These are phyloP conservation scores for Platerodrilus igneus DNA, from an alignment of 2,888 invertebrate genomes.

Conservation along the genomic window DNA sequence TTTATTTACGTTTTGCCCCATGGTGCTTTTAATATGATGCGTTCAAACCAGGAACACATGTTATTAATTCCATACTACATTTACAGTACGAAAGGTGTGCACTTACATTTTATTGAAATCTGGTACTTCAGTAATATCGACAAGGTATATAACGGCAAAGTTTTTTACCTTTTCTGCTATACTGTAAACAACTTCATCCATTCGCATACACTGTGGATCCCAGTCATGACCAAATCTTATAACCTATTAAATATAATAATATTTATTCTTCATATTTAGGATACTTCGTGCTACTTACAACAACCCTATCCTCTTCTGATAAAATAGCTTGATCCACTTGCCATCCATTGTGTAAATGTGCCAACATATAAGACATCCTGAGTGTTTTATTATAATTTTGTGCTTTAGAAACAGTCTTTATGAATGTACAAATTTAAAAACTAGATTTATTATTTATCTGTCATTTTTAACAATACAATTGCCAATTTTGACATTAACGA, in stretches of 20 bases:
- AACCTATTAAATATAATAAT: slow-evolving; percentile 54
- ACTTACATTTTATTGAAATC: slow-evolving; percentile 98
- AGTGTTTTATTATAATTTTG: slow-evolving; percentile 12
- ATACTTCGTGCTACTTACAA: slow-evolving; percentile 60
- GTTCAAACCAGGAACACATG: no score
- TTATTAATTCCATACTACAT: no score
- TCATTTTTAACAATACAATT: no score
- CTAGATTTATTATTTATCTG: no score
- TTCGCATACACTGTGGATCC: slow-evolving; percentile 99
- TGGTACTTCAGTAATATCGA: slow-evolving; percentile 96
- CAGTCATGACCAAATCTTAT: slow-evolving; percentile 99
- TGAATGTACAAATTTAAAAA: no score
- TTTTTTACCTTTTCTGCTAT: slow-evolving; percentile 98
- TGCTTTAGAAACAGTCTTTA: no score
- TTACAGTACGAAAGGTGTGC: not conserved
- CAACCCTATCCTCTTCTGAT: slow-evolving; percentile 97
- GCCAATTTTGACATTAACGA: no score
- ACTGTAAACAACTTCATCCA: slow-evolving; percentile 97
- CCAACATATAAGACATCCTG: slow-evolving; percentile 98
- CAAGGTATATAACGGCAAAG: slow-evolving; percentile 95
- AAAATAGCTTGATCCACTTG: slow-evolving; percentile 99
- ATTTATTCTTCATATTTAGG: slow-evolving; percentile 2
- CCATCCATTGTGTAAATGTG: slow-evolving; percentile 99
- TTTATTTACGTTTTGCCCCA: no score
- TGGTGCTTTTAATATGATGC: no score